Evolutionary conservation across 1,140 invertebrate genomes (phyloP), one percentile per base, ranked within the genome.

Genomic region (Phortica variegata): DNA sequence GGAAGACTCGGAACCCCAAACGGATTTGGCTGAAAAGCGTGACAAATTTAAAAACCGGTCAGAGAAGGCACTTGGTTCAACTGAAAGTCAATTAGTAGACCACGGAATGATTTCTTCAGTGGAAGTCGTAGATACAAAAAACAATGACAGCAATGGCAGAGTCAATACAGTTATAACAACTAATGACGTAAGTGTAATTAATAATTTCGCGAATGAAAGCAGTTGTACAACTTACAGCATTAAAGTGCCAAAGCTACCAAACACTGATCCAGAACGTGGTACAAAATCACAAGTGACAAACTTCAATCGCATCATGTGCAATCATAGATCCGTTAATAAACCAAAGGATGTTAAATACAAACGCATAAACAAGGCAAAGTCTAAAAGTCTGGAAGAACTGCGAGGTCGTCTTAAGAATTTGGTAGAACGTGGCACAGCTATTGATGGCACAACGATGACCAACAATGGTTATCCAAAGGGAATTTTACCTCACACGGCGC

Each of bases 261-360:
- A 31, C 10, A 29, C 40, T 18, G 62, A 66, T 5, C 56, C 36
- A 36, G 46, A 36, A n/a, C 60, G 51, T 13, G 63, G 60, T 8
- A 16, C 54, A 31, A 63, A 76, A 20, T 82, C 78, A 32, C 82
- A 87, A 62, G 86, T 89, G 10, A 88, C 86, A 7, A 86, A 85
- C 6, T 92, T 90, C 75, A 92, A 91, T 76, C 79, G 89, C 54
- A 89, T 92, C 37, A 92, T 92, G 90, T 89, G 87, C 18, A 93
- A 92, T 75, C 90, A 93, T 76, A 81, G 90, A 51, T 90, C 88
- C 36, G 90, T 93, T 33, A 91, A 89, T 2, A 92, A 92, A 76
- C 89, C 90, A 45, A 92, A 92, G 77, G 90, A 93, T 65, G 89
- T 92, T 4, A 92, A 92, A 76, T 92, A 91, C 78, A 91, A 91